phyloP scores from a whole-genome alignment of 2,113 vertebrate genomes.

The Ictalurus punctatus region DNA sequence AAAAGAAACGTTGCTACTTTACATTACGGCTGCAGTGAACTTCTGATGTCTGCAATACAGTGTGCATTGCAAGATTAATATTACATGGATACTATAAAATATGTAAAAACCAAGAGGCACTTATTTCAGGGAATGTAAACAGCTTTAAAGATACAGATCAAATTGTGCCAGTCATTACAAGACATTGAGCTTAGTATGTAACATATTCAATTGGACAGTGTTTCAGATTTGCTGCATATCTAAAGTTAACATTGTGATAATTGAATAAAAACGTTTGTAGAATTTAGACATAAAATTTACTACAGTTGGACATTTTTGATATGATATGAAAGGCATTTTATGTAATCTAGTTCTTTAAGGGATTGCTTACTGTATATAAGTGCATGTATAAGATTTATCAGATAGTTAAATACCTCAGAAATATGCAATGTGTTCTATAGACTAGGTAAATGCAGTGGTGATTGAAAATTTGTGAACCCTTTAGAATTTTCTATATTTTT shows the following conservation, averaged over 20 bases:
- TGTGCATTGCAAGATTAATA: background rate
- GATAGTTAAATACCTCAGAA: background rate
- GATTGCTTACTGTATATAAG: background rate
- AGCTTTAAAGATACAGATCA: background rate
- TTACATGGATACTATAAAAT: background rate
- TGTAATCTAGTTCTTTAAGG: background rate
- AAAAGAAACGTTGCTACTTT: background rate
- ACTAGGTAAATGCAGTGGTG: background rate
- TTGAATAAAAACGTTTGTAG: background rate
- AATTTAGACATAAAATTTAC: background rate
- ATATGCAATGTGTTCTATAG: background rate
- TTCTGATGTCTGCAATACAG: background rate
- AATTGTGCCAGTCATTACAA: background rate
- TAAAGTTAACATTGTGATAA: background rate
- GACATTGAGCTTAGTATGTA: background rate
- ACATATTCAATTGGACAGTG: background rate
- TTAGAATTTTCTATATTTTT: too few relatives aligned
- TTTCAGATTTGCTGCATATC: background rate
- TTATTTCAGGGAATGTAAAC: background rate
- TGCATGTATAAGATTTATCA: background rate
- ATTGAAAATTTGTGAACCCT: too few relatives aligned
- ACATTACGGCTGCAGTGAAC: background rate
- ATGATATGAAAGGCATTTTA: background rate
- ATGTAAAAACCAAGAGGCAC: background rate
- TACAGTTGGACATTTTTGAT: background rate